These are phyloP conservation scores for Chlamydotis undulata DNA, from an alignment of 2,113 vertebrate species.

Conservation along the genomic window DNA sequence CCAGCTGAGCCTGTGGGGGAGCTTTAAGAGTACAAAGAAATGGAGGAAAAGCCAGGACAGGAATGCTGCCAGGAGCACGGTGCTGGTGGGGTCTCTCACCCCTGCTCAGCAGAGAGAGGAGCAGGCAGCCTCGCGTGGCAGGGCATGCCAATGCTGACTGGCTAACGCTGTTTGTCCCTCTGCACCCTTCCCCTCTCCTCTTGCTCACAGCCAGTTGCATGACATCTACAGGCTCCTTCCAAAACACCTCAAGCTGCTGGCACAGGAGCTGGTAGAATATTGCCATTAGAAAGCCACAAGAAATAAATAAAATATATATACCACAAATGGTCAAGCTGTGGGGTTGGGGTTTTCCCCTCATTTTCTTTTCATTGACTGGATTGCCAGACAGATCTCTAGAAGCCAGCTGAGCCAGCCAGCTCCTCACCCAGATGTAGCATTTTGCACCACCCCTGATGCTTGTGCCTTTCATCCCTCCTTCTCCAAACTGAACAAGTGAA, in stretches of 20 bases:
- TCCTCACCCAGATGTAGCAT: not conserved
- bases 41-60: not conserved
- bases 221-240: not conserved
- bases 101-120: not conserved
- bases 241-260: not conserved
- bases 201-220: accelerated
- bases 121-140: not conserved
- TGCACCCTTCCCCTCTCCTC: not conserved
- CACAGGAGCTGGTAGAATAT: not conserved
- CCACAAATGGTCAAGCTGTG: not conserved
- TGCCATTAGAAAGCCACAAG: not conserved
- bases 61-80: not conserved
- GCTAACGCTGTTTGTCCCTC: not conserved
- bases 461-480: not conserved
- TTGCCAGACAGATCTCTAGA: not conserved
- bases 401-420: not conserved
- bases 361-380: not conserved
- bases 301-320: not conserved
- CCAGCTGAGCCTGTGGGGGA: not conserved
- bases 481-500: not conserved
- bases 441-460: not conserved
- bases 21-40: not conserved
- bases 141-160: accelerated
- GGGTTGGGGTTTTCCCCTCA: not conserved
- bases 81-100: not conserved